Conservation (phyloP, 2,888 invertebrate genomes). For the Athrips mouffetella region DNA sequence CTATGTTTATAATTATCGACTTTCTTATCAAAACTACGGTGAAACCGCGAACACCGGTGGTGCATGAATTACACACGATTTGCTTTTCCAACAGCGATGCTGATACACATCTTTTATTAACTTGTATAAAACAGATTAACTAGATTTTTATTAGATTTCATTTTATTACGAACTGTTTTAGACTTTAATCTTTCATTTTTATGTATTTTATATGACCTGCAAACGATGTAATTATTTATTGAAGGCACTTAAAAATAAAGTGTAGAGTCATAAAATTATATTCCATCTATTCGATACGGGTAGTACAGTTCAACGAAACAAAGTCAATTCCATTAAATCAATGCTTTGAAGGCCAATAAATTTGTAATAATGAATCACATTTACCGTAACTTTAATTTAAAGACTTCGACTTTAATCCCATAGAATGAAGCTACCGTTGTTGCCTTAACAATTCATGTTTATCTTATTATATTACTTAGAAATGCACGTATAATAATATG, state of each 20-base stretch:
- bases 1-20: constrained; percentile 39
- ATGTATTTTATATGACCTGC: neutral
- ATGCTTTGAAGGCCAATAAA: constrained; percentile 34
- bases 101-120: constrained; percentile 9
- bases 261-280: too few relatives aligned
- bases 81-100: constrained; percentile 19
- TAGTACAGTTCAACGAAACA: constrained; percentile 7
- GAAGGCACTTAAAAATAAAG: too few relatives aligned
- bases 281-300: too few relatives aligned
- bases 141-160: constrained; percentile 17
- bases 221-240: too few relatives aligned
- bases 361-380: constrained; percentile 17
- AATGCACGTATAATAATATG: constrained; percentile 24
- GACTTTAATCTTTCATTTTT: neutral
- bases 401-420: constrained; percentile 6
- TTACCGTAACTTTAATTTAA: constrained; percentile 24
- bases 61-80: constrained; percentile 48
- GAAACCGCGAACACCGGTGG: constrained; percentile 36
- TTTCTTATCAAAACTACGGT: constrained; percentile 43
- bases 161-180: neutral
- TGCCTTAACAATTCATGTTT: constrained; percentile 14
- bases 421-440: constrained; percentile 25
- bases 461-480: constrained; percentile 18
- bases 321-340: constrained; percentile 29
- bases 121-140: constrained; percentile 25